Evolutionary conservation across 37 sponge, comb jelly and placozoan genomes (phyloP).

Genomic region (Bolinopsis microptera): DNA sequence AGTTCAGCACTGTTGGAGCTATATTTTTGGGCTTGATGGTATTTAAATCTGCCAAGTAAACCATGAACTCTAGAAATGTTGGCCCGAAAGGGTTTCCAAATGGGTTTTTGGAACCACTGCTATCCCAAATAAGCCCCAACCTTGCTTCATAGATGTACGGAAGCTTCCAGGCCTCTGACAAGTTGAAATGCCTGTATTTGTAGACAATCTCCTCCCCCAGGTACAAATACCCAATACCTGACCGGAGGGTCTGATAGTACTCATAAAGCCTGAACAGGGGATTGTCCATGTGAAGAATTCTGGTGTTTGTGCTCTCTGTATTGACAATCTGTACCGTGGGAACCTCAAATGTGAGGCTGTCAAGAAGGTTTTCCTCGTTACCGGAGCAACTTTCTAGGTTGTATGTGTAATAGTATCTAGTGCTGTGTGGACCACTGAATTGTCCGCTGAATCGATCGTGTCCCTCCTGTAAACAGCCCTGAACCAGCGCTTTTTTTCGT

Average conservation of each 20-base stretch:
- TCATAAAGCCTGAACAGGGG: not conserved
- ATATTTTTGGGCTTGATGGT: not conserved
- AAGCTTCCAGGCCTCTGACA: not conserved
- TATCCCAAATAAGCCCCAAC: not conserved
- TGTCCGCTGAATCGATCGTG: not conserved
- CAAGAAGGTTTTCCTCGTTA: not conserved
- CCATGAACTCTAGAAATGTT: not conserved
- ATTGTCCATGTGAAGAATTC: not conserved
- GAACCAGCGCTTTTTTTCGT: not conserved
- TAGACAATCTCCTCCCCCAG: constrained; percentile 3
- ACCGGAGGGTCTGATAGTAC: not conserved
- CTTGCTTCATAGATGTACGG: not conserved
- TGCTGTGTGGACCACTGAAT: not conserved
- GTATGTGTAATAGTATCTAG: not conserved
- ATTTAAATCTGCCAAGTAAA: not conserved
- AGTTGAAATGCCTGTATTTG: not conserved
- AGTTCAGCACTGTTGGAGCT: not conserved
- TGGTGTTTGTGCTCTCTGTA: not conserved
- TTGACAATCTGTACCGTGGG: not conserved
- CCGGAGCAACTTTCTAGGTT: not conserved
- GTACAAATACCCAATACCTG: not conserved
- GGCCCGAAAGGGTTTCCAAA: not conserved
- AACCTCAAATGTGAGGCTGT: not conserved
- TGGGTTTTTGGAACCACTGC: not conserved
- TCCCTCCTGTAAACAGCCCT: not conserved